These are phyloP conservation scores for Notoglanidium macrostoma DNA, from an alignment of 2,797 vertebrate species.

Conservation along the genomic window DNA sequence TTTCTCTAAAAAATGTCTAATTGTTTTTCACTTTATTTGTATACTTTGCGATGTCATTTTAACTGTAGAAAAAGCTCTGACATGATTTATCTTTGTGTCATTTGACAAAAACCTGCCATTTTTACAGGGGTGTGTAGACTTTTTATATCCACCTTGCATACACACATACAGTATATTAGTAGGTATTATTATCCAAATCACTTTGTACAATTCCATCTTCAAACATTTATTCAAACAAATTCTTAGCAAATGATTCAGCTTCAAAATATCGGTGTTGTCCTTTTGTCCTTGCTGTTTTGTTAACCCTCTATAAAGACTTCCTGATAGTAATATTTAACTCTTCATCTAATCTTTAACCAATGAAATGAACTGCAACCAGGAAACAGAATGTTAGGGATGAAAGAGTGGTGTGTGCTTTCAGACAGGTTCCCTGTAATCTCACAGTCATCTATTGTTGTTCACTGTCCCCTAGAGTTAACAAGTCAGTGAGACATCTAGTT, in stretches of 20 bases:
- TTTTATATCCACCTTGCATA: too few species aligned
- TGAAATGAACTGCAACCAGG: neutral
- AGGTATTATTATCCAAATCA: neutral
- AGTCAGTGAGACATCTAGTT: neutral
- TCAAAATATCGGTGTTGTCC: neutral
- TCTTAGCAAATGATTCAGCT: neutral
- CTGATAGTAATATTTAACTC: neutral
- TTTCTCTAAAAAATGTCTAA: too few species aligned
- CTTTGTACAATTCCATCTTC: neutral
- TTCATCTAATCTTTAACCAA: neutral
- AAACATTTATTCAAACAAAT: neutral
- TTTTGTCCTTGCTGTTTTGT: neutral
- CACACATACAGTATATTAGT: neutral
- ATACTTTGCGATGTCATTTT: too few species aligned
- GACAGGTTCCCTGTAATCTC: neutral
- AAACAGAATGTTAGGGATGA: neutral
- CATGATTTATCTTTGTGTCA: too few species aligned
- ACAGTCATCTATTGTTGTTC: neutral
- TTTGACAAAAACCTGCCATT: too few species aligned
- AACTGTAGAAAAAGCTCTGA: too few species aligned
- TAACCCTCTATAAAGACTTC: neutral
- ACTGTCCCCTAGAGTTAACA: slow-evolving; percentile 2
- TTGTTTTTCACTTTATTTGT: too few species aligned
- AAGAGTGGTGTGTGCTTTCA: neutral
- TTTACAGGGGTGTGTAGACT: too few species aligned